Base-by-base conservation (phyloP, 2,113 vertebrate genomes). In the Mus pahari region DNA sequence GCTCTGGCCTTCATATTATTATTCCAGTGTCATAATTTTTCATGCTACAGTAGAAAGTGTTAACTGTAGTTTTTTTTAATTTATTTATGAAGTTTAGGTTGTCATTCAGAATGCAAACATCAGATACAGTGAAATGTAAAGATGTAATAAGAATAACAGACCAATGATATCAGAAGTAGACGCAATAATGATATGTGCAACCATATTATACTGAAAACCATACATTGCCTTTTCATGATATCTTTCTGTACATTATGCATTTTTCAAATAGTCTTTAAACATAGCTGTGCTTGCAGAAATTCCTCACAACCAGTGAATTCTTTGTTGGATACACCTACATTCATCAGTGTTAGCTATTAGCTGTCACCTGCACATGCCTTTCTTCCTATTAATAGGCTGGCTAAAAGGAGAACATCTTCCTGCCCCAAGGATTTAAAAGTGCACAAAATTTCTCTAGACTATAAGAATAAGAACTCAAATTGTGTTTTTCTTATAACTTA, bases 241-340 rank as follows among this genome's bases (percentile, higher is more conserved):
- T 95, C 86, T 97, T 94, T 87, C 53, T 89, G 70, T 36, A 58
- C 58, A 84, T 95, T 86, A 68, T 39, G 28, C 50, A 42, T 73
- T 0, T 79, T 94, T 22, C 53, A 73, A 86, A 91, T 45, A 90
- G 22, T 71, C 95, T 90, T 96, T 60, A 93, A 97, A 93, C 92
- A 91, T 68, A 96, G 75, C 33, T 92, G 88, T 33, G 26, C 31
- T 33, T 93, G 53, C 42, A 95, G 55, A 96, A 95, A 92, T 92
- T 82, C 62, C 39, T 81, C 75, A 87, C 31, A 94, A 75, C 17
- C 64, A 94, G 73, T 7, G 91, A 14, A 86, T 74, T 90, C 74
- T 97, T 89, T 93, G 83, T 86, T 78, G 92, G 60, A 7, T 95
- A 88, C 66, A 95, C 84, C 95, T 92, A 93, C 87, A 82, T 93